Conservation (phyloP, 2,888 invertebrate species). For the Kuschelorhynchus macadamiae region DNA sequence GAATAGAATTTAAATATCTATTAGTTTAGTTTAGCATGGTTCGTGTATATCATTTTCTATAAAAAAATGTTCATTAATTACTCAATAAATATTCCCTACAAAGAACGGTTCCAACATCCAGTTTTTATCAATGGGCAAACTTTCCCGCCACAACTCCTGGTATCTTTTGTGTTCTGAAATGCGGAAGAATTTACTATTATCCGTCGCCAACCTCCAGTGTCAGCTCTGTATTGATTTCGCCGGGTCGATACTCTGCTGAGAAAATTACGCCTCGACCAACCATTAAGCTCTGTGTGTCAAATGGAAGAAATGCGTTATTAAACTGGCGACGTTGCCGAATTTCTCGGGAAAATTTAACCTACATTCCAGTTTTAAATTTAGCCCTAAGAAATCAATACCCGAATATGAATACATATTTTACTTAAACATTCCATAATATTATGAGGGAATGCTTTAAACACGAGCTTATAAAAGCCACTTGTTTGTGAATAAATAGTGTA, state of each 20-base stretch:
- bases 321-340: conserved; percentile 43
- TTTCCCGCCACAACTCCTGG: conserved; percentile 25
- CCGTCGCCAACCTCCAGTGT: conserved; percentile 41
- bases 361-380: conserved; percentile 35
- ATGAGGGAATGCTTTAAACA: too few relatives aligned
- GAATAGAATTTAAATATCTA: too few relatives aligned
- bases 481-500: too few relatives aligned
- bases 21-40: too few relatives aligned
- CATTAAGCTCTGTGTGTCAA: conserved; percentile 45
- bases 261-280: conserved; percentile 44
- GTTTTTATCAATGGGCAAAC: conserved; percentile 4
- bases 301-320: conserved; percentile 46
- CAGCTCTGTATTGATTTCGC: conserved; percentile 44
- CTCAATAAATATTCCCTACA: too few relatives aligned
- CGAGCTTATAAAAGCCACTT: too few relatives aligned
- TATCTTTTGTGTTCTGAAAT: conserved; percentile 9
- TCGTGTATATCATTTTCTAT: too few relatives aligned
- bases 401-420: too few relatives aligned
- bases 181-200: conserved; percentile 35
- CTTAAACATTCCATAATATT: too few relatives aligned
- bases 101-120: too few relatives aligned
- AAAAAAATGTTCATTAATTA: too few relatives aligned
- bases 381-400: too few relatives aligned
- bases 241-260: conserved; percentile 43
- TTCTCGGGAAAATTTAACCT: conserved; percentile 38